phyloP scores from a whole-genome alignment of 2,113 vertebrate genomes.

The Prionailurus bengalensis region DNA sequence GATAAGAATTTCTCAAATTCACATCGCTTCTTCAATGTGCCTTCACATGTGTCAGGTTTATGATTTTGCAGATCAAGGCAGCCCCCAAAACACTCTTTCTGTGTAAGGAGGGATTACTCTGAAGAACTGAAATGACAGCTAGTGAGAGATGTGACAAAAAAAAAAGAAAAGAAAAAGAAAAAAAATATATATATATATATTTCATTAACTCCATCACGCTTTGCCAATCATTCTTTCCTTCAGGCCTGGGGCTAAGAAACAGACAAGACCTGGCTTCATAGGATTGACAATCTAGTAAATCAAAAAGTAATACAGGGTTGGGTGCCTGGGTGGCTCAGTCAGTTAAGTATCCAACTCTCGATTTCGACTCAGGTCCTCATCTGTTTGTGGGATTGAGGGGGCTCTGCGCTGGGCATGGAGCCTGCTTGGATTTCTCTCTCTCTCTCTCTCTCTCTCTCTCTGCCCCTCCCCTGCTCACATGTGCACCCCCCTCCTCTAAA shows the following conservation, averaged over 20 bases:
- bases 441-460: too few relatives aligned
- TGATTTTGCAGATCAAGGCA: not conserved
- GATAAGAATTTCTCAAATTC: not conserved
- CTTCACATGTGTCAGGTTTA: not conserved
- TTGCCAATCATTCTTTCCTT: not conserved
- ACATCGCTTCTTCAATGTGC: not conserved
- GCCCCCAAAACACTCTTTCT: not conserved
- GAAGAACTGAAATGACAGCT: not conserved
- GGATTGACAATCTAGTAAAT: slow-evolving; percentile 30
- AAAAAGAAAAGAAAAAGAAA: not conserved
- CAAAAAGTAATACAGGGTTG: not conserved
- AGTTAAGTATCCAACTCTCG: too few relatives aligned
- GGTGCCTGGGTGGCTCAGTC: too few relatives aligned
- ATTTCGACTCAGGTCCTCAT: too few relatives aligned
- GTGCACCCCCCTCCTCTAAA: too few relatives aligned
- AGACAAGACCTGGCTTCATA: not conserved
- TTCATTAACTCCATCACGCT: not conserved
- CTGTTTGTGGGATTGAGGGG: too few relatives aligned
- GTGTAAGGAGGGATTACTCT: not conserved
- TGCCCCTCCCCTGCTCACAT: too few relatives aligned
- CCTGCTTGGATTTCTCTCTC: too few relatives aligned
- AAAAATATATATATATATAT: not conserved
- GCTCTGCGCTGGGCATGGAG: too few relatives aligned
- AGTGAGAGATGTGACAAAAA: not conserved
- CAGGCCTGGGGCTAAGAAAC: not conserved